Evolutionary conservation across 2,797 vertebrate species (phyloP).

Genomic region (Enteromius treurensis): DNA sequence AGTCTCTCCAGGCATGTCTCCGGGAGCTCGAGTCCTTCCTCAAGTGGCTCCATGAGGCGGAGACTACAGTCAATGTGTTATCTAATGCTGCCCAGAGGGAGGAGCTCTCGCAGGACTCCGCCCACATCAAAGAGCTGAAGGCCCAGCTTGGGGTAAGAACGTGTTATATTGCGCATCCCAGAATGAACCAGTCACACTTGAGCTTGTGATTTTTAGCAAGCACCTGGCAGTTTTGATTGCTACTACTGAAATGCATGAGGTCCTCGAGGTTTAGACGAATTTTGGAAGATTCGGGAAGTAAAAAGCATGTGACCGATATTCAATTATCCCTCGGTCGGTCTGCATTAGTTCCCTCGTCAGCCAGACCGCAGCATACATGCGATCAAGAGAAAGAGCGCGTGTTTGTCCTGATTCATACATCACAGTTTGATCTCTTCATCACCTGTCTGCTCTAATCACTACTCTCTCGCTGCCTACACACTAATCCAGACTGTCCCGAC

Average conservation of each 20-base stretch:
- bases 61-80: conserved; percentile 89
- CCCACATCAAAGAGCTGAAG: conserved; percentile 80
- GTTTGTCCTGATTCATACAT: conserved; percentile 25
- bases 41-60: conserved; percentile 96
- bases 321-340: conserved; percentile 20
- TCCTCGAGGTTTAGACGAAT: not conserved
- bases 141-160: conserved; percentile 87
- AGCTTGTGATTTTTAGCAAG: not conserved
- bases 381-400: too few relatives aligned
- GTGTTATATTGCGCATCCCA: not conserved
- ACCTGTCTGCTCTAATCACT: not conserved
- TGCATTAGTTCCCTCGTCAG: conserved; percentile 24
- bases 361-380: not conserved
- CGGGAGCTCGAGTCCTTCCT: conserved; percentile 91
- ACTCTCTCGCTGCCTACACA: not conserved
- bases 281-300: not conserved
- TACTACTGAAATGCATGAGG: not conserved
- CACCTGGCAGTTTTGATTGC: not conserved
- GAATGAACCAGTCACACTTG: conserved; percentile 3
- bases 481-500: not conserved
- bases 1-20: conserved; percentile 83
- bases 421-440: conserved; percentile 31
- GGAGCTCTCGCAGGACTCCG: conserved; percentile 82
- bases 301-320: not conserved
- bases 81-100: conserved; percentile 88